Base-by-base conservation (phyloP, 2,888 invertebrate species). In the Lasioglossum malachurum region DNA sequence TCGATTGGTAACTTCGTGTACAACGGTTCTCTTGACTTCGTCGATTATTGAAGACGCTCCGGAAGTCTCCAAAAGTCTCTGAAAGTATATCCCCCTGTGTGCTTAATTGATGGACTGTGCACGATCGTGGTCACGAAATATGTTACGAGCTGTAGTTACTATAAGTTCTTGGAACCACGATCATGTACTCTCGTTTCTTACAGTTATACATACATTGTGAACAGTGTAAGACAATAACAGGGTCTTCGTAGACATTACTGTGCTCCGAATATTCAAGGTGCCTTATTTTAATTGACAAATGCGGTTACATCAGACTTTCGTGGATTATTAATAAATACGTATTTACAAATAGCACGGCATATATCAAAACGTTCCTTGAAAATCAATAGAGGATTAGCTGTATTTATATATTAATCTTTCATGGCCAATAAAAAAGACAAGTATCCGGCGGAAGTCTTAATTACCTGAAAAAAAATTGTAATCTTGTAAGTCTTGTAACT, bases 391-490 rank as follows among this genome's bases (percentile, higher is more conserved):
- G 7, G 14, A 27, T 60, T 4, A 14, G 0, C 14, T 60, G 16
- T 35, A 8, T 35, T 74, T 49, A 14, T 72, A 67, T 2, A 57
- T 19, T 14, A 49, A 41, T 69, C 53, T 27, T 87, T 89, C 78
- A 88, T 82, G 2, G 92, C 89, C 69, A 93, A 64, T 8, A 93
- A 82, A 78, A 91, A 88, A 4, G 93, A 92, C 8, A 93, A 38
- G 67, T 93, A 91, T 46, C 93, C 91, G 81, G 89, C 89, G 5
- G 93, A 90, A 19, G 89, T 92, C 88, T 89, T 92, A 31, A 92
- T 49, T 7, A 90, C 78, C 92, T 92, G 69, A 44, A 81, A 73
- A 35, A 19, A 86, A 83, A 16, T 27, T 64, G 27, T 14, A 53
- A 8, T 23, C 53, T 53, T 49, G 49, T 49, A 46, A n/a, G 1